These are phyloP conservation scores for Geotrupes spiniger DNA, from an alignment of 2,888 invertebrate genomes.

Conservation along the genomic window DNA sequence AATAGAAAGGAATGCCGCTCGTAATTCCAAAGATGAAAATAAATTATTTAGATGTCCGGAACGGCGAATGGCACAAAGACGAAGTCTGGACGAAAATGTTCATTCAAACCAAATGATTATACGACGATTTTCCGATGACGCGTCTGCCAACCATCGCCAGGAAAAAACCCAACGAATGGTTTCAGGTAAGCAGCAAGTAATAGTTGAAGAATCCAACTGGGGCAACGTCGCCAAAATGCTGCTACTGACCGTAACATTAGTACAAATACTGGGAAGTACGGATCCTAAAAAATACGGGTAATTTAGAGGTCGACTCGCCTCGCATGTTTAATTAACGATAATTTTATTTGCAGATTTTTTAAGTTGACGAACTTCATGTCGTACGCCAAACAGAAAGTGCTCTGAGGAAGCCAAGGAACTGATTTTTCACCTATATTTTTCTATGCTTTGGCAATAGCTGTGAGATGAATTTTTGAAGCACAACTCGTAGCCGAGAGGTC, in stretches of 20 bases:
- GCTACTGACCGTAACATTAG: conserved; percentile 21
- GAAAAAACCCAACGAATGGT: too few species aligned
- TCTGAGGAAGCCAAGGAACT: conserved; percentile 11
- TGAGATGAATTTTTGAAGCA: neutral
- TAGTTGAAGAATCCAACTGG: conserved; percentile 6
- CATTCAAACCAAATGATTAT: too few species aligned
- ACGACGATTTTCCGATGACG: too few species aligned
- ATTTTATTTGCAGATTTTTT: conserved; percentile 14
- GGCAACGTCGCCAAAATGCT: conserved; percentile 20
- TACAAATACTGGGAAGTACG: conserved; percentile 24
- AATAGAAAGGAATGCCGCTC: too few species aligned
- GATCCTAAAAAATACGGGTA: conserved; percentile 27
- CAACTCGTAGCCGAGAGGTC: conserved; percentile 14
- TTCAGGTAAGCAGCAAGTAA: too few species aligned
- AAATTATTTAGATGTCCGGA: too few species aligned
- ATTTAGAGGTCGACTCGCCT: neutral
- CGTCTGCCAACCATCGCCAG: too few species aligned
- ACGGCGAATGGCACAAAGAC: too few species aligned
- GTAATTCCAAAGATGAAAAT: too few species aligned
- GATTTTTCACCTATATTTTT: too few species aligned
- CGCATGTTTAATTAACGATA: neutral
- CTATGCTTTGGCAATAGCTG: neutral
- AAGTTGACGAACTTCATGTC: conserved; percentile 11
- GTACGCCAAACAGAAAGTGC: conserved; percentile 19
- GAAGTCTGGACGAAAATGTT: too few species aligned